Base-by-base conservation (phyloP, 2,113 vertebrate species). In the Lynx canadensis region DNA sequence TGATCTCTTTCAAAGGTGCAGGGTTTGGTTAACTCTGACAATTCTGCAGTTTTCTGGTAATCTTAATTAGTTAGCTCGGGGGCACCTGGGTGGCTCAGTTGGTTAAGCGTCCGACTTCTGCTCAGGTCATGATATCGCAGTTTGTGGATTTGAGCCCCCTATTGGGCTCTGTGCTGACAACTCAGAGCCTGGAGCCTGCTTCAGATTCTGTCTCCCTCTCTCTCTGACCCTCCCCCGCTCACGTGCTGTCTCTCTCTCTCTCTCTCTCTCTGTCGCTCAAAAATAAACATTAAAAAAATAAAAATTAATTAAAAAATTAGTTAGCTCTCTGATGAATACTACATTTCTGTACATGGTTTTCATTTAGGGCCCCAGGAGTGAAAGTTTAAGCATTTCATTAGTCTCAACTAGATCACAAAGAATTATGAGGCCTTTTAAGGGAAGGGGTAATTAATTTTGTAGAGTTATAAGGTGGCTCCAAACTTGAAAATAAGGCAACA, bases 361-460 rank as follows among this genome's bases (percentile, higher is more conserved):
- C 45, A 63, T 81, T 82, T 57, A 71, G 60, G n/a, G 9, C 2
- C 65, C 31, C 45, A 76, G 50, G 23, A 33, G 29, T 80, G 41
- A 86, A 96, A 91, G 27, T 57, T 90, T 83, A 83, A 86, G 27
- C 27, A 74, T 96, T 82, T 84, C 7, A 74, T 92, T 95, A 41
- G 33, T 87, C 25, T 66, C 19, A 1, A n/a, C 60, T 95, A 68
- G 52, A 83, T 86, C 60, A 88, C 8, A 63, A 80, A 94, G 68
- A 94, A 41, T 55, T 31, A 41, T 29, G 50, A 89, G 31, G 41
- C 12, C 90, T 87, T 96, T 89, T 86, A 55, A 76, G 73, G 68
- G 60, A 50, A 78, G 55, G 55, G 81, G 57, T 84, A 97, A 88
- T 92, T 92, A 84, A 96, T 97, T 96, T 89, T 66, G 41, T 31